Base-by-base conservation (phyloP, 1,140 invertebrate species). In the Asobara japonica region DNA sequence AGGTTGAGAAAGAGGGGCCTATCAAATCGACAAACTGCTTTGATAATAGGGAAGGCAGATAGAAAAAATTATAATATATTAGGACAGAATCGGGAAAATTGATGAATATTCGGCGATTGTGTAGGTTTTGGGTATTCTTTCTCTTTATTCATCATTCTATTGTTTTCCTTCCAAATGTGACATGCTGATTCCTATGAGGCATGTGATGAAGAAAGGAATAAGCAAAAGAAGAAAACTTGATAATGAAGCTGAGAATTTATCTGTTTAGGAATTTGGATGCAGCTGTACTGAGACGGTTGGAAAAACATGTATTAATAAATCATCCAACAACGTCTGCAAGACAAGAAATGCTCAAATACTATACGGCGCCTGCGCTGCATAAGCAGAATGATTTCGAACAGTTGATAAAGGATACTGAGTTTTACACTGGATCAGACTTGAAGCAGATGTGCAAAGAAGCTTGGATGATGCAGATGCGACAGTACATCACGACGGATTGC, bases 351-450 rank as follows among this genome's bases (percentile, higher is more conserved):
- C 93, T 97, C 69, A 79, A 87, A 67, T 83, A 88, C 90, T 80
- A 91, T 72, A 27, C 83, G 74, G 18, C 84, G 74, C 13, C 80
- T 81, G 79, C 80, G 86, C 84, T 86, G 71, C 45, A 80, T 74
- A 64, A 79, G 48, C 67, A 76, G 5, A 65, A 84, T 0, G 82
- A 90, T 71, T 88, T 91, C 71, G 79, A 90, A 8, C 79, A 88
- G 29, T 79, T 96, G 65, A 90, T 93, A 0, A 70, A 84, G 16
- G 84, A 88, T 74, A 95, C 94, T 0, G 90, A 93, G 20, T 91
- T 92, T 3, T 98, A 96, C 82, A 95, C 95, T 5, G 95, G 95
- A 5, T 94, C 94, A 18, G 96, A 98, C 81, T 91, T 98, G n/a
- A 93, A 93, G 77, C 83, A 95, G 74, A 90, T 96, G 8, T 96